These are phyloP conservation scores for Emydura subglobosa DNA, from an alignment of 2,113 vertebrate genomes.

Conservation along the genomic window DNA sequence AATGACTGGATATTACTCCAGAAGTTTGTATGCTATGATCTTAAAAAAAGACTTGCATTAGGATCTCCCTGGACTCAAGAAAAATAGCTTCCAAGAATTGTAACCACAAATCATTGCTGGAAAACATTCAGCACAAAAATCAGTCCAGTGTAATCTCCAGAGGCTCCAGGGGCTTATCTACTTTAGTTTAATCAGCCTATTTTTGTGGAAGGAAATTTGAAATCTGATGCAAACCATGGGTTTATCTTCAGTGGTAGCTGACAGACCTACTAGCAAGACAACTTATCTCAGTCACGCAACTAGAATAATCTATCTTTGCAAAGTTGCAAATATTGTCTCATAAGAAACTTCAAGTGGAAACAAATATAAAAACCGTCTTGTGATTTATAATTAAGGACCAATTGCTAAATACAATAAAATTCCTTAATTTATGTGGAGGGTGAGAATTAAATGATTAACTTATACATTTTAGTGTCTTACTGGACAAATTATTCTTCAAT, in stretches of 20 bases:
- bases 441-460: neutral
- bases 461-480: neutral
- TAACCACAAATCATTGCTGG: neutral
- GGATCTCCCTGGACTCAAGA: neutral
- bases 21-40: neutral
- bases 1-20: neutral
- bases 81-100: neutral
- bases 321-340: neutral
- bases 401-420: neutral
- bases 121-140: neutral
- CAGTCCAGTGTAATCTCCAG: neutral
- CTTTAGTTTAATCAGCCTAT: neutral
- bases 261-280: neutral
- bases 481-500: neutral
- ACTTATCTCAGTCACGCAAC: accelerated
- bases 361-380: neutral
- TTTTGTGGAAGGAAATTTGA: neutral
- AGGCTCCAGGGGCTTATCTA: neutral
- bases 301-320: neutral
- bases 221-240: neutral
- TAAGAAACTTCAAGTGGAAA: neutral
- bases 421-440: neutral
- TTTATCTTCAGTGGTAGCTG: neutral
- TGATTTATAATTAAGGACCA: neutral
- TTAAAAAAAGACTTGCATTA: neutral